Evolutionary conservation across 2,888 invertebrate genomes (phyloP), one percentile per base, ranked within the genome.

Genomic region (Alentia gelatinosa): DNA sequence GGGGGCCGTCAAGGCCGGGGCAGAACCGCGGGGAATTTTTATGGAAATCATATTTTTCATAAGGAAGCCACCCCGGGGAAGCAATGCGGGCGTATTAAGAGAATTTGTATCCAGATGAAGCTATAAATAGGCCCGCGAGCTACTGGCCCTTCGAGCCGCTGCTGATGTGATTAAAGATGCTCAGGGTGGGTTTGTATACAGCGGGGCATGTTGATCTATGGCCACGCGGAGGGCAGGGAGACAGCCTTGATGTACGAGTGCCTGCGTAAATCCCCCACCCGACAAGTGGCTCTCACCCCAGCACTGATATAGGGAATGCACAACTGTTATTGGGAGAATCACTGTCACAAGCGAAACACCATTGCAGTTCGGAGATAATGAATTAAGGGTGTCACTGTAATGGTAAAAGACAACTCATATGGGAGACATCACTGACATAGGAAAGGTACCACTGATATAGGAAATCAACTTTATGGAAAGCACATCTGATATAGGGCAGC

Each of bases 21-120:
- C 75, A 37, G 37, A 35, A 37, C 75, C 75, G 37, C 35, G 33
- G 75, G 75, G 75, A 75, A 75, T 75, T 75, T 75, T 75, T 75
- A 75, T 75, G 75, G 75, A 75, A 75, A 75, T 75, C 75, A 37
- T 75, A 75, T 75, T 75, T 75, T 75, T 75, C 75, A 75, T 5
- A 75, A 75, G 37, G 33, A n/a, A 1, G 75, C 33, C 37, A 26
- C 75, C 75, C 19, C 15, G 75, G 75, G 75, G 19, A n/a, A 50
- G 23, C 75, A 37, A 15, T 75, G 75, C 19, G 37, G 75, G 15
- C 75, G 37, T n/a, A 75, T 75, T 75, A 75, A 75, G 75, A 75
- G 75, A 75, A 75, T 75, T 75, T 75, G 75, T 75, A 75, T 75
- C 75, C 7, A 75, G 15, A 75, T 37, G 75, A 75, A 37, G 37